Evolutionary conservation across 2,113 vertebrate species (phyloP), one percentile per base, ranked within the genome.

Genomic region (Malurus alboscapulatus): DNA sequence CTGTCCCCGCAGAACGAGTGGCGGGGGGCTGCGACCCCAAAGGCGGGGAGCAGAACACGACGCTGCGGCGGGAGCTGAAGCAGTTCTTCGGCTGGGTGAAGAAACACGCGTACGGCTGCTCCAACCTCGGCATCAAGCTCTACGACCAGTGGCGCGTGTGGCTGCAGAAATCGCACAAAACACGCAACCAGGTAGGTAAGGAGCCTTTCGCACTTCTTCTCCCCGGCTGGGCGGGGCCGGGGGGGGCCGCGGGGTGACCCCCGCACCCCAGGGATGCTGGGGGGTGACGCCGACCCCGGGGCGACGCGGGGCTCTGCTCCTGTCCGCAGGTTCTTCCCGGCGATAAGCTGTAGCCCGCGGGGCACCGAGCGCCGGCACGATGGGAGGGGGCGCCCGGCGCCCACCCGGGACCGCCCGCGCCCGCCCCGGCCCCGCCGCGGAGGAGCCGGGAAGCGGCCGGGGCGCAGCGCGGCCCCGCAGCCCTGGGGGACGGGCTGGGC

Each of bases 141-240:
- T 99, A 99, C 50, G 99, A 99, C 98, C 99, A 99, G 98, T 99
- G 99, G 99, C 97, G 99, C 50, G 99, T 99, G 92, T 98, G 99
- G 98, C 98, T 99, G 98, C 99, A 99, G 98, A 99, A 99, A 97
- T 99, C 99, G 30, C 99, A 99, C 97, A 99, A 99, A 98, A 97
- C 98, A 83, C 99, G 99, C 97, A 99, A 99, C 98, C 99, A 99
- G 99, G 99, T 99, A 98, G 98, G 98, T 98, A 98, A 98, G 98
- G 97, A 98, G 97, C 97, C 92, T 88, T 94, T 89, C 36, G 0
- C 92, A 61, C 85, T 95, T 87, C 65, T 90, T 84, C 48, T 22
- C 45, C 80, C 59, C 2, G 10, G n/a, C 27, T 1, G 59, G 44
- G 68, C 5, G 30, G 68, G 73, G 18, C 22, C 47, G 34, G 30